Percentiles rank a stretch among this genome's conserved stretches.
phyloP scores from a whole-genome alignment of 2,113 vertebrate species.

The Catharus bicknelli region DNA sequence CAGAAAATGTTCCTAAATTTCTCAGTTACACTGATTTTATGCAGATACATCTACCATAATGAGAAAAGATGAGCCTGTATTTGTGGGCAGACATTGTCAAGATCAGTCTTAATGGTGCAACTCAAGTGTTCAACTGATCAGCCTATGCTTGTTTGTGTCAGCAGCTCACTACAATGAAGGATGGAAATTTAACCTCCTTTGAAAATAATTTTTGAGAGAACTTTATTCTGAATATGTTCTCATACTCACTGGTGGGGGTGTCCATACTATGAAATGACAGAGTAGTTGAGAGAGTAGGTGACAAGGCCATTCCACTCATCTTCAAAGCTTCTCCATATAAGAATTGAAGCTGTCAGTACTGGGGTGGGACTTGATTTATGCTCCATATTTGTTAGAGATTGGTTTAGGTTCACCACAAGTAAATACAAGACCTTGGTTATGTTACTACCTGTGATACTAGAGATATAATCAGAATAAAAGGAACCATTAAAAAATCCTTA shows the following conservation, averaged over 20 bases:
- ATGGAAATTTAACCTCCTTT: background rate
- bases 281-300: background rate
- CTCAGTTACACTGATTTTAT: background rate
- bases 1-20: background rate
- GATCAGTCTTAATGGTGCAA: background rate
- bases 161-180: background rate
- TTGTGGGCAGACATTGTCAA: background rate
- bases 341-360: background rate
- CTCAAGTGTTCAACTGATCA: background rate
- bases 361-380: background rate
- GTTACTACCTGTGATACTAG: background rate
- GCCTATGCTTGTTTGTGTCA: background rate
- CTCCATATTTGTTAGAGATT: background rate
- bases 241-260: background rate
- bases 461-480: background rate
- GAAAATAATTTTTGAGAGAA: background rate
- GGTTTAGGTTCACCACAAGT: background rate
- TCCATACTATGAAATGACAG: background rate
- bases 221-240: background rate
- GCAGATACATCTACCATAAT: too few species aligned
- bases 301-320: background rate
- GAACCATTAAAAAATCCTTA: background rate
- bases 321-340: background rate
- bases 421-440: background rate
- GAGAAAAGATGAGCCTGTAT: background rate